These are phyloP conservation scores for Siderastrea radians DNA, from an alignment of 92 coral and sea anemone genomes.

Conservation along the genomic window DNA sequence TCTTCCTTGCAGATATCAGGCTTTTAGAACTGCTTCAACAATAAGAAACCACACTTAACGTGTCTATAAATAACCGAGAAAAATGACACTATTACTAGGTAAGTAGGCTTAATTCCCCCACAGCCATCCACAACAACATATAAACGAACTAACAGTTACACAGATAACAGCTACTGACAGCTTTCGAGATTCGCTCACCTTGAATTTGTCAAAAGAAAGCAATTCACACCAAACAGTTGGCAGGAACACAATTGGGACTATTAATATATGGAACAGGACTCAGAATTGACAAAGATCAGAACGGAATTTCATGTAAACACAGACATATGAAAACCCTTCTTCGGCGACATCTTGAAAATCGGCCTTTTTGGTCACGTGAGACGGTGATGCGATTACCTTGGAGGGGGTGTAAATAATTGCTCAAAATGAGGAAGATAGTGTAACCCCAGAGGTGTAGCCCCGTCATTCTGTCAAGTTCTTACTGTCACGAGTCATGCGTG, in stretches of 20 bases:
- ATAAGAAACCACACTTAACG: not conserved
- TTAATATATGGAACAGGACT: not conserved
- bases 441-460: not conserved
- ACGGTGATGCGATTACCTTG: constrained; percentile 1
- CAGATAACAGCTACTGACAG: constrained; percentile 12
- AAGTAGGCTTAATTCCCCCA: not conserved
- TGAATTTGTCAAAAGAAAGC: not conserved
- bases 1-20: not conserved
- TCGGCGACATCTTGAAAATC: constrained; percentile 46
- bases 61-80: constrained; percentile 6
- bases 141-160: not conserved
- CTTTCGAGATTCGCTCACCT: constrained; percentile 19
- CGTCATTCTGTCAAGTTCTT: too few relatives aligned
- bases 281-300: constrained; percentile 9
- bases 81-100: not conserved
- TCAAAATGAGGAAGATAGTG: not conserved
- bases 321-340: not conserved
- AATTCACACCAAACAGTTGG: constrained; percentile 8
- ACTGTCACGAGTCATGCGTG: too few relatives aligned
- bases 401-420: constrained; percentile 45
- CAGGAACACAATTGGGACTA: not conserved
- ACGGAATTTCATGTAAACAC: constrained; percentile 39
- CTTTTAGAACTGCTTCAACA: not conserved
- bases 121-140: not conserved
- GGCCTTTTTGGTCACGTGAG: constrained; percentile 46